Conservation (phyloP, 1,140 invertebrate genomes). For the Papilio helenus region DNA sequence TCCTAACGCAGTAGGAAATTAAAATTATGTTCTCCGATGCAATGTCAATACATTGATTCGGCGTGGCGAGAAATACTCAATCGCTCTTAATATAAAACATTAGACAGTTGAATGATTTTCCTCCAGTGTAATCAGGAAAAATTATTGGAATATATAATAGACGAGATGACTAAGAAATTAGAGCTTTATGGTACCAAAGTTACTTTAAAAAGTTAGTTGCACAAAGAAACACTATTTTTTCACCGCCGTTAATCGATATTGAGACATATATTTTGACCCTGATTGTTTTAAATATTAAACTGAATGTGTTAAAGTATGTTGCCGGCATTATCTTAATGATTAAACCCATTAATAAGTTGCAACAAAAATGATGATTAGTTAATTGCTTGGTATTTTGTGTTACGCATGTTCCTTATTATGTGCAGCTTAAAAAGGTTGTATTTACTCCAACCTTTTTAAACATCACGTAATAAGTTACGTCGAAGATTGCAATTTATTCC, state of each 20-base stretch:
- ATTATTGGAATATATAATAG: neutral
- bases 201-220: too few species aligned
- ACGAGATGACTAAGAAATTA: neutral
- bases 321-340: neutral
- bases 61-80: neutral
- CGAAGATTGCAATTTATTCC: neutral
- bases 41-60: neutral
- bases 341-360: neutral
- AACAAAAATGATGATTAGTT: neutral
- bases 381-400: constrained; percentile 6
- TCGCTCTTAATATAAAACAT: neutral
- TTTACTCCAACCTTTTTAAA: constrained; percentile 7
- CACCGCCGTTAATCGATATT: neutral
- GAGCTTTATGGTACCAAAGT: neutral
- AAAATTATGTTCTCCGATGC: neutral
- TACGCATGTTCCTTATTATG: constrained; percentile 5
- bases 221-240: neutral
- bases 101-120: neutral
- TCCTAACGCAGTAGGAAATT: neutral
- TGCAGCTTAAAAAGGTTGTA: neutral
- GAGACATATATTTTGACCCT: neutral
- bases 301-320: neutral
- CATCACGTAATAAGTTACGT: constrained; percentile 1
- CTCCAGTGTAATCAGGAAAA: neutral
- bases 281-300: neutral